A percentile compares a stretch with the other conserved stretches of the same genome.
These are phyloP conservation scores for Vicugna pacos DNA, from an alignment of 2,113 vertebrate genomes.

Conservation along the genomic window DNA sequence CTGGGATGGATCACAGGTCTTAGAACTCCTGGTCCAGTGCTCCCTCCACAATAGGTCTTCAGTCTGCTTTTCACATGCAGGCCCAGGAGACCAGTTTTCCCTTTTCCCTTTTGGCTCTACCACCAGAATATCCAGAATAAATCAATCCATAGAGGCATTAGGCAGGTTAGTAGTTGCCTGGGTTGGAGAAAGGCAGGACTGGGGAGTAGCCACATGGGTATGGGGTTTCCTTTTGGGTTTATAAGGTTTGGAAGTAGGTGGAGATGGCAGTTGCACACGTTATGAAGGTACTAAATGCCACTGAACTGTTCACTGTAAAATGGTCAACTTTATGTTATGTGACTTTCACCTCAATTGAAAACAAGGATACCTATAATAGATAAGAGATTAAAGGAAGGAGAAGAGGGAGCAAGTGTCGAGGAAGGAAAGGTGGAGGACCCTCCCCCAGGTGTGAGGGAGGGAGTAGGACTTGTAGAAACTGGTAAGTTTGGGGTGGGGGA, in stretches of 20 bases:
- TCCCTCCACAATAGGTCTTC: neutral
- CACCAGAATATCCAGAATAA: neutral
- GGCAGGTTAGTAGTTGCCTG: neutral
- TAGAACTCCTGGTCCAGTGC: neutral
- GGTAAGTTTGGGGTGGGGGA: neutral
- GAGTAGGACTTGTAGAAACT: neutral
- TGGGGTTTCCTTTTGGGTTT: neutral
- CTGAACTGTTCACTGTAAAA: neutral
- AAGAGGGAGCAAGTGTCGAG: neutral
- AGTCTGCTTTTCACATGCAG: neutral
- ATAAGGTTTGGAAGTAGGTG: neutral
- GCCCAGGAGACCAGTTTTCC: neutral
- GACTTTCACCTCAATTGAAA: neutral
- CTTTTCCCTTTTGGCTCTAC: neutral
- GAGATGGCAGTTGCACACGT: neutral
- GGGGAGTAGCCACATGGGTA: neutral
- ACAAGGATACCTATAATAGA: neutral
- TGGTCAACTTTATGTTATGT: neutral
- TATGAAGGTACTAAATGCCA: neutral
- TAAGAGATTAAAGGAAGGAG: neutral
- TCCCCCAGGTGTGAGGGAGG: neutral
- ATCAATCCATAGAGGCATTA: neutral
- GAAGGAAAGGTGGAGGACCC: neutral
- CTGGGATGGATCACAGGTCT: neutral
- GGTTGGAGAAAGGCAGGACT: neutral